Conservation (phyloP, 2,888 invertebrate species). For the Ashinkailepas kermadecensis region DNA sequence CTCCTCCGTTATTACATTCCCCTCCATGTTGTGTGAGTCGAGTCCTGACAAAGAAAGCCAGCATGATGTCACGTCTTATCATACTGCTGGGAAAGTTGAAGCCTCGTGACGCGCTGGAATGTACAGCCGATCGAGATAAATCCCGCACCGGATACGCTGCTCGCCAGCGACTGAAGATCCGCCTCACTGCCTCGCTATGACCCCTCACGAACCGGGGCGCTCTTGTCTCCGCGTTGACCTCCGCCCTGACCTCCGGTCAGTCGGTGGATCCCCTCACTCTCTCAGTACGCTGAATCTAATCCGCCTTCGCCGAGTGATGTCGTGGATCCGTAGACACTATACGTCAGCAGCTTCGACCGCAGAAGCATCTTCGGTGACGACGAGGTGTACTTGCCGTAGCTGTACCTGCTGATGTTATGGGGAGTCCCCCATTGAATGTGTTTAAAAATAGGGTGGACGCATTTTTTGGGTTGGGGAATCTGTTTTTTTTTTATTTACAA, state of each 20-base stretch:
- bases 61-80: background rate
- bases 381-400: conserved; percentile 28
- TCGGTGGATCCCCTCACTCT: background rate
- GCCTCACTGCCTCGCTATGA: background rate
- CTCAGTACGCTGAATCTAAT: background rate
- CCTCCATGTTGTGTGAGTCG: too few relatives aligned
- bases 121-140: background rate
- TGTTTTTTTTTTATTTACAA: too few relatives aligned
- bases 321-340: conserved; percentile 35
- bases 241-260: background rate
- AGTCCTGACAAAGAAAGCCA: too few relatives aligned
- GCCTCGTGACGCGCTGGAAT: background rate
- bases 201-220: too few relatives aligned
- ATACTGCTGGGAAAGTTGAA: too few relatives aligned
- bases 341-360: conserved; percentile 38
- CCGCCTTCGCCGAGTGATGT: too few relatives aligned
- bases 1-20: too few relatives aligned
- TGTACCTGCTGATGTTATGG: too few relatives aligned
- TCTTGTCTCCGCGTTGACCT: background rate
- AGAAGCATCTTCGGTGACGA: conserved; percentile 26
- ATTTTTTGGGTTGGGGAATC: too few relatives aligned
- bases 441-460: too few relatives aligned
- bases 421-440: too few relatives aligned
- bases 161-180: background rate
- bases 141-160: too few relatives aligned